Conservation (phyloP, 2,113 vertebrate genomes). For the Dromas ardeola region DNA sequence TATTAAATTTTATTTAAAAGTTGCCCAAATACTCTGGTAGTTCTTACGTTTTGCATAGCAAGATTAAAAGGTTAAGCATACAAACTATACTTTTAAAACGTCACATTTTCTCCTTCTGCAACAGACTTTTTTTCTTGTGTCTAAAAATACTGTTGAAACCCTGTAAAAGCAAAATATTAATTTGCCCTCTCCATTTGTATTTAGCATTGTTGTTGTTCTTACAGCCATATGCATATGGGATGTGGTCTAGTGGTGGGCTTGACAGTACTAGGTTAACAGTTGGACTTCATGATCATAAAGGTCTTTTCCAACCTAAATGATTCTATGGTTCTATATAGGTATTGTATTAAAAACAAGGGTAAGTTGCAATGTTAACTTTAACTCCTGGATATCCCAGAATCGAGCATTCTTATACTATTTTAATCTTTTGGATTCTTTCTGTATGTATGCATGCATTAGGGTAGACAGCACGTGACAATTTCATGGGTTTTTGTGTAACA, state of each 20-base stretch:
- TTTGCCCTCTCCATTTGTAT: background rate
- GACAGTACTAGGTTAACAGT: background rate
- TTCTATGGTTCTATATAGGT: background rate
- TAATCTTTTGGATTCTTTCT: background rate
- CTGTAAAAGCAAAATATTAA: background rate
- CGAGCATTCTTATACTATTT: background rate
- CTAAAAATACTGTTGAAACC: background rate
- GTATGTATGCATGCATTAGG: background rate
- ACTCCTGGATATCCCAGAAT: background rate
- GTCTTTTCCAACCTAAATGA: background rate
- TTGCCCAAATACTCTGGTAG: background rate
- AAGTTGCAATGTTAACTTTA: background rate
- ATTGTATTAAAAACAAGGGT: background rate
- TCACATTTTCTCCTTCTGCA: background rate
- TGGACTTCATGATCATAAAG: background rate
- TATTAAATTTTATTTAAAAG: background rate
- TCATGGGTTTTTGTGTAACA: background rate
- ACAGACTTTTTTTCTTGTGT: background rate
- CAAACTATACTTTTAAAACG: background rate
- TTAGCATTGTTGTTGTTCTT: background rate
- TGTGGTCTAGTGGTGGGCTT: background rate
- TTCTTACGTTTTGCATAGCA: background rate
- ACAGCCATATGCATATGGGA: background rate
- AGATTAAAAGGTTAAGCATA: background rate
- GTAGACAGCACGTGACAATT: background rate